Evolutionary conservation across 2,797 vertebrate species (phyloP).

Genomic region (Pipistrellus pipistrellus): DNA sequence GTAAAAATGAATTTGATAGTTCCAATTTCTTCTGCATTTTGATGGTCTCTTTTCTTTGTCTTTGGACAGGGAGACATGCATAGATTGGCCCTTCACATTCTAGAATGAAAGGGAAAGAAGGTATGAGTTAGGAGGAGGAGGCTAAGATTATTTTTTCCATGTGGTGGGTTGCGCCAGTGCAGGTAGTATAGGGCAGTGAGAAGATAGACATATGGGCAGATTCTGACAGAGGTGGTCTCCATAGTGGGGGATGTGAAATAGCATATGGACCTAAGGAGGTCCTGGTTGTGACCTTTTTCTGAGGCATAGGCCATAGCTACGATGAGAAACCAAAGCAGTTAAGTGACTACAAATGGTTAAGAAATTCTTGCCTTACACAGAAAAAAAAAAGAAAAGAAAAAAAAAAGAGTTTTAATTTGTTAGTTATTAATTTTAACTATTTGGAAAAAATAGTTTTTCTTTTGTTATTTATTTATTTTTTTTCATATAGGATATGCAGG

Average conservation of each 20-base stretch:
- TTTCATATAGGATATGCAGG: slow-evolving; percentile 92
- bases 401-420: neutral
- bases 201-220: neutral
- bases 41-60: neutral
- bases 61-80: neutral
- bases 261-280: neutral
- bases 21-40: slow-evolving; percentile 17
- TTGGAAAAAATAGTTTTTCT: neutral
- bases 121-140: neutral
- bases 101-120: neutral
- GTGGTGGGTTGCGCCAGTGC: neutral
- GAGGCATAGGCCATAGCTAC: neutral
- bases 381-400: fast-evolving
- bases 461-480: neutral
- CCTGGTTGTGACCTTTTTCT: neutral
- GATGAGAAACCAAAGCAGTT: neutral
- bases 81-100: fast-evolving
- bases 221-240: neutral
- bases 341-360: slow-evolving; percentile 1
- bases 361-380: neutral
- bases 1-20: slow-evolving; percentile 24
- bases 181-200: neutral
- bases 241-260: neutral
- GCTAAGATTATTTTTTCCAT: neutral
- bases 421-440: neutral